Conservation (phyloP, 1,140 invertebrate genomes). For the Mycetomoellerius zeteki region DNA sequence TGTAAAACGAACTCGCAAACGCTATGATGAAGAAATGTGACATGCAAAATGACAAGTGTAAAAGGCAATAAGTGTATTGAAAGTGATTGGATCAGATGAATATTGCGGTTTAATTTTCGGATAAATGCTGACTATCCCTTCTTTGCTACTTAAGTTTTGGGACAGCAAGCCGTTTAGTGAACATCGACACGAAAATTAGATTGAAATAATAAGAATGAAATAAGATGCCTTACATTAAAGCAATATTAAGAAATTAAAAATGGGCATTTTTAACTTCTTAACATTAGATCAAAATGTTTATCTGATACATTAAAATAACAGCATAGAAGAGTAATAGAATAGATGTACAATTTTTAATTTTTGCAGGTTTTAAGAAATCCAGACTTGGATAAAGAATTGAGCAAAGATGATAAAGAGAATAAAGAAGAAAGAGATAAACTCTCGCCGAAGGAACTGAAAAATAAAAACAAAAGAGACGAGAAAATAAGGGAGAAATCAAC, state of each 20-base stretch:
- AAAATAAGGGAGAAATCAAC: slow-evolving; percentile 82
- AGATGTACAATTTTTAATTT: slow-evolving; percentile 42
- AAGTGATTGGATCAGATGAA: background rate
- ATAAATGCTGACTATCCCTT: background rate
- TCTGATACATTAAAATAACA: slow-evolving; percentile 8
- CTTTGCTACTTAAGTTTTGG: background rate
- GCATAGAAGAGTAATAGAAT: background rate
- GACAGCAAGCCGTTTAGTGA: background rate
- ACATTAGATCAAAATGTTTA: too few relatives aligned
- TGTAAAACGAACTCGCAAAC: background rate
- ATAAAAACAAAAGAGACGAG: slow-evolving; percentile 82
- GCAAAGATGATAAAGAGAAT: slow-evolving; percentile 84
- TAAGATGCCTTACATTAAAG: too few relatives aligned
- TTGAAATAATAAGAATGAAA: background rate
- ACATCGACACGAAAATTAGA: background rate
- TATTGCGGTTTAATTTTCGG: background rate
- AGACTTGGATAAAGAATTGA: slow-evolving; percentile 82
- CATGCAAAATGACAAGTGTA: background rate
- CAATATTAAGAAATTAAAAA: too few relatives aligned
- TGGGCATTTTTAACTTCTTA: too few relatives aligned
- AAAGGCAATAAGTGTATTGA: slow-evolving; percentile 3
- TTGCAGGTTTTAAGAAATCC: slow-evolving; percentile 84
- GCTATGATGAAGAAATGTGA: background rate
- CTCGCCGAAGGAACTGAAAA: slow-evolving; percentile 82
- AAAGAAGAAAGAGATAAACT: slow-evolving; percentile 84